Conservation (phyloP, 2,797 vertebrate species). For the Coregonus sp. region DNA sequence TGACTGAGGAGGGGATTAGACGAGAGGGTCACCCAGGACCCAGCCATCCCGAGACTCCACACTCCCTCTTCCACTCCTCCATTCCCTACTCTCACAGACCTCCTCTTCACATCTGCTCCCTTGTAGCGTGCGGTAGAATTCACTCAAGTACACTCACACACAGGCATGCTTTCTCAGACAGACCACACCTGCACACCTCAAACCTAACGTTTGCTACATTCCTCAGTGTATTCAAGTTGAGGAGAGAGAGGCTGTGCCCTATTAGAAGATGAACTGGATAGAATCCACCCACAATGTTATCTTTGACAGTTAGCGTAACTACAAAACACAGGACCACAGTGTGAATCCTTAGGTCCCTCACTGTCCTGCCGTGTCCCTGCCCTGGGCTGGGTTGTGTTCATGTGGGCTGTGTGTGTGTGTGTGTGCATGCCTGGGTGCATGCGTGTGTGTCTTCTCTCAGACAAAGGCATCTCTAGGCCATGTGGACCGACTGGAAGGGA, state of each 20-base stretch:
- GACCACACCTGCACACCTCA: neutral
- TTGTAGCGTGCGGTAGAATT: neutral
- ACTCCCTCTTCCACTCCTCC: slow-evolving; percentile 11
- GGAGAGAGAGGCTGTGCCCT: neutral
- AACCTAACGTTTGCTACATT: neutral
- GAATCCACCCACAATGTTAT: too few relatives aligned
- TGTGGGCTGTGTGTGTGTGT: neutral
- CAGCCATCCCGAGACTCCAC: neutral
- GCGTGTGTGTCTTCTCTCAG: neutral
- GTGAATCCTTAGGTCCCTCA: neutral
- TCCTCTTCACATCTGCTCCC: neutral
- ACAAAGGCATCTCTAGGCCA: neutral
- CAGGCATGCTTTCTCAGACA: neutral
- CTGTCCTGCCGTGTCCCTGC: neutral
- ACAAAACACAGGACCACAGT: neutral
- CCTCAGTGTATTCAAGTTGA: slow-evolving; percentile 6
- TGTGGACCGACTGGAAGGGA: neutral
- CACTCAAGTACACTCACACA: neutral
- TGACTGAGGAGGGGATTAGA: slow-evolving; percentile 55
- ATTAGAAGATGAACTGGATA: neutral
- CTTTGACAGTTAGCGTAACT: neutral
- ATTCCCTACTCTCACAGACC: slow-evolving; percentile 6
- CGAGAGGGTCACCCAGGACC: slow-evolving; percentile 39
- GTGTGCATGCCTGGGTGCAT: neutral
- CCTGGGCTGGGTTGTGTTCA: neutral